phyloP scores from a whole-genome alignment of 1,140 invertebrate genomes.

The Orius insidiosus region DNA sequence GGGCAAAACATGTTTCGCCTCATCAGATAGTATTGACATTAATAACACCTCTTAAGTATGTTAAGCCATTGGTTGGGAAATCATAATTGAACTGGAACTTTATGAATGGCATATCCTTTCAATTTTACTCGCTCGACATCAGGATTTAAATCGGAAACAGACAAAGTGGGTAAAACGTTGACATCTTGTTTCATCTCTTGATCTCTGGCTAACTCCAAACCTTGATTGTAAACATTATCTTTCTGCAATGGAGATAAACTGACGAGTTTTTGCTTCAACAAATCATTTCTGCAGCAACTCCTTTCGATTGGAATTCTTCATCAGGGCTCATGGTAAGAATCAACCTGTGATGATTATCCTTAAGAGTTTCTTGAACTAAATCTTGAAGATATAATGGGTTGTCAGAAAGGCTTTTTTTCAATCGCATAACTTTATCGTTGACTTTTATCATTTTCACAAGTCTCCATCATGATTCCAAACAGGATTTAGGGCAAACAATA shows the following conservation, averaged over 20 bases:
- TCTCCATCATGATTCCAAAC: conserved; percentile 78
- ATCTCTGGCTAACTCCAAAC: conserved; percentile 47
- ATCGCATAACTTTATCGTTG: conserved; percentile 44
- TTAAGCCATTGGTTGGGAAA: conserved; percentile 76
- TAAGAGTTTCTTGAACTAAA: conserved; percentile 62
- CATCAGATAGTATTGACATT: conserved; percentile 45
- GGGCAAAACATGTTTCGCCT: conserved; percentile 56
- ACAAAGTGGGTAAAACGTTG: conserved; percentile 61
- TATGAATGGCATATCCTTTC: conserved; percentile 32
- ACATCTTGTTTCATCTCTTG: conserved; percentile 55
- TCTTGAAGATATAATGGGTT: conserved; percentile 54
- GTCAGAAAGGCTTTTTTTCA: conserved; percentile 33
- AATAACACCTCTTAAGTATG: conserved; percentile 64
- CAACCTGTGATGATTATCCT: conserved; percentile 63
- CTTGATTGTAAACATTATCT: conserved; percentile 48
- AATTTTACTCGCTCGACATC: conserved; percentile 40
- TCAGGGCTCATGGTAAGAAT: conserved; percentile 73
- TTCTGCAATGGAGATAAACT: conserved; percentile 39
- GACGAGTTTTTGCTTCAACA: conserved; percentile 47
- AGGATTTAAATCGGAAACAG: conserved; percentile 49
- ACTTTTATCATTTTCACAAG: conserved; percentile 48
- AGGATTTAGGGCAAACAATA: conserved; percentile 51
- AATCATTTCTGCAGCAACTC: conserved; percentile 42
- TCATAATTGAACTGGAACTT: conserved; percentile 52
- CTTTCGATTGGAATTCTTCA: conserved; percentile 52